phyloP scores from a whole-genome alignment of 2,113 vertebrate genomes.

The Mixornis gularis region DNA sequence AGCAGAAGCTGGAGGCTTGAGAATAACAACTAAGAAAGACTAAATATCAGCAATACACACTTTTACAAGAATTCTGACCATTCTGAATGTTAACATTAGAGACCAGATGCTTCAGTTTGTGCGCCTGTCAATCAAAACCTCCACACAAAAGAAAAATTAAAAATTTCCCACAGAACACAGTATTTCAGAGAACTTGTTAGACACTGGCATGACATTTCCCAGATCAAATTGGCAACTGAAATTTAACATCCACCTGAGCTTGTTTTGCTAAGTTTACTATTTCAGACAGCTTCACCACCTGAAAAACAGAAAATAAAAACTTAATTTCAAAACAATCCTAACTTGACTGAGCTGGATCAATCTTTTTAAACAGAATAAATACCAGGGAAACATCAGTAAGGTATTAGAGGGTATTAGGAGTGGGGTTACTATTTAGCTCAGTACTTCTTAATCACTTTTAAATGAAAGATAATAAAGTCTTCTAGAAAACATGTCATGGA shows the following conservation, averaged over 20 bases:
- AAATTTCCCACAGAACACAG: slow-evolving; percentile 66
- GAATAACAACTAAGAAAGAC: slow-evolving; percentile 31
- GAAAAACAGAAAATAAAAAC: slow-evolving; percentile 38
- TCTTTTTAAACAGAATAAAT: background rate
- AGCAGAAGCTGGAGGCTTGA: slow-evolving; percentile 57
- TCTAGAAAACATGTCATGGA: background rate
- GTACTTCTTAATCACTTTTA: background rate
- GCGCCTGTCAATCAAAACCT: slow-evolving; percentile 50
- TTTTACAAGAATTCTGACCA: slow-evolving; percentile 48
- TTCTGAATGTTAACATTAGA: slow-evolving; percentile 50
- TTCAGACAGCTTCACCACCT: slow-evolving; percentile 97
- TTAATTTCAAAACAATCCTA: background rate
- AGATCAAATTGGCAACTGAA: slow-evolving; percentile 92
- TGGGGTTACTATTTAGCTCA: background rate
- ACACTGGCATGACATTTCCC: slow-evolving; percentile 1
- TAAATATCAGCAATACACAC: slow-evolving; percentile 22
- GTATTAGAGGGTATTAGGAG: fast-evolving
- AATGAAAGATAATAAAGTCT: background rate
- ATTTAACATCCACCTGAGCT: slow-evolving; percentile 96
- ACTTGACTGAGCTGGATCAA: background rate
- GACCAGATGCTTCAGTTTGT: slow-evolving; percentile 49
- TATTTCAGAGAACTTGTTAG: slow-evolving; percentile 59
- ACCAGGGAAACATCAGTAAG: background rate
- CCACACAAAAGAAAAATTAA: slow-evolving; percentile 8
- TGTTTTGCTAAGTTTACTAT: slow-evolving; percentile 92